A percentile compares a stretch with the other conserved stretches of the same genome.
Evolutionary conservation across 2,888 invertebrate species (phyloP).

Genomic region (Ichneumoninae sp.): DNA sequence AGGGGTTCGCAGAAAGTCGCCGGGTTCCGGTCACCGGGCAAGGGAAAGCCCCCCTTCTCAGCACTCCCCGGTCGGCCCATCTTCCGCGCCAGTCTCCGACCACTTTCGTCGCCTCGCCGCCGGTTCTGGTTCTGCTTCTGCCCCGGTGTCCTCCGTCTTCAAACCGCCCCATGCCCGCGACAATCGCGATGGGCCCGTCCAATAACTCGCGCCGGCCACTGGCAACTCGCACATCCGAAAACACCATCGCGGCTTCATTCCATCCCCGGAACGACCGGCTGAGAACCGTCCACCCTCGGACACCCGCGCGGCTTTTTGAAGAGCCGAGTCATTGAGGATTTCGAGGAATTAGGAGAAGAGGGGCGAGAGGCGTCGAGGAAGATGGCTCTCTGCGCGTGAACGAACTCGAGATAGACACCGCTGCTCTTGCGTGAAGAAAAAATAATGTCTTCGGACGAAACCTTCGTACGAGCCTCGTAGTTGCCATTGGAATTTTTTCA

Average conservation of each 20-base stretch:
- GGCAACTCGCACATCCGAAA: conserved; percentile 60
- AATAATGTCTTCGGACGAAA: too few species aligned
- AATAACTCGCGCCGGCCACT: conserved; percentile 81
- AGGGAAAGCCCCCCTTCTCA: conserved; percentile 39
- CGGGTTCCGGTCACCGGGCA: conserved; percentile 47
- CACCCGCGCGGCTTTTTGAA: conserved; percentile 44
- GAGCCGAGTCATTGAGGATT: conserved; percentile 76
- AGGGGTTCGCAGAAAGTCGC: conserved; percentile 47
- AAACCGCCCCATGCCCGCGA: conserved; percentile 79
- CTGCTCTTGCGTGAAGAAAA: neutral
- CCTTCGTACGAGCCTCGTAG: too few species aligned
- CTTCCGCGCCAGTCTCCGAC: conserved; percentile 64
- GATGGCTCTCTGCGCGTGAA: neutral
- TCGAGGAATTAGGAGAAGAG: conserved; percentile 74
- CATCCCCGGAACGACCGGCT: conserved; percentile 31
- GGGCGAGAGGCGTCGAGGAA: conserved; percentile 18
- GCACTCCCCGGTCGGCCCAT: conserved; percentile 56
- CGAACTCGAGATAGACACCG: neutral
- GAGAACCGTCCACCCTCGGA: conserved; percentile 28
- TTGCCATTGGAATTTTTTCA: too few species aligned
- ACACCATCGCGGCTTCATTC: conserved; percentile 59
- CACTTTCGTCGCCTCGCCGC: conserved; percentile 49
- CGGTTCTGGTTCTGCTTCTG: conserved; percentile 43
- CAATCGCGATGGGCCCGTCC: conserved; percentile 82
- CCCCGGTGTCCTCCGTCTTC: conserved; percentile 57